These are phyloP conservation scores for Cremastobaeus sp. DNA, from an alignment of 2,888 invertebrate species.

Conservation along the genomic window DNA sequence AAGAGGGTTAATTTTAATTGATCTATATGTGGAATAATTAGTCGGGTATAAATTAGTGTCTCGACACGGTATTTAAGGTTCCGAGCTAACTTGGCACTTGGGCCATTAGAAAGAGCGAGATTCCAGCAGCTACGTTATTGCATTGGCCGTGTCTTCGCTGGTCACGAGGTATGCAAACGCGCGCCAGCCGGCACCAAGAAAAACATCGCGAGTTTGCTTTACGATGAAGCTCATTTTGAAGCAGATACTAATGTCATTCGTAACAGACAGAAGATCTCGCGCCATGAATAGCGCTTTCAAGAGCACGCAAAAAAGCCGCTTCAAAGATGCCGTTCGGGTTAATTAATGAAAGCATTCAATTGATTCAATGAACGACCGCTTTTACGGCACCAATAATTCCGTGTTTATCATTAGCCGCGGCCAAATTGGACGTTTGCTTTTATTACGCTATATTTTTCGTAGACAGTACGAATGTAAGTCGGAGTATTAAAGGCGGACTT, in stretches of 20 bases:
- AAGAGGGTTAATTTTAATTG: conserved; percentile 9
- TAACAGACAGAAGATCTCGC: conserved; percentile 30
- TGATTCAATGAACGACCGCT: conserved; percentile 14
- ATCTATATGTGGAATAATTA: conserved; percentile 26
- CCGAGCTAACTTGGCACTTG: conserved; percentile 8
- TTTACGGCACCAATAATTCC: conserved; percentile 19
- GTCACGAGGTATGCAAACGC: conserved; percentile 29
- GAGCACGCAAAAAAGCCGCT: conserved; percentile 14
- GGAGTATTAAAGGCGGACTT: not conserved
- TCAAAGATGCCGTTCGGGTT: conserved; percentile 8
- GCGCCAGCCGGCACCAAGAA: conserved; percentile 22
- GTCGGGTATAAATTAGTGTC: no score
- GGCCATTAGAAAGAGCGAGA: conserved; percentile 20
- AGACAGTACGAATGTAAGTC: not conserved
- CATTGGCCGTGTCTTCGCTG: conserved; percentile 3
- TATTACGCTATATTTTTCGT: not conserved
- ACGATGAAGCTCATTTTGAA: conserved; percentile 22
- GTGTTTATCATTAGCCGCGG: conserved; percentile 22
- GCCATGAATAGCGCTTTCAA: conserved; percentile 26
- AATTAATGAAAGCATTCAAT: conserved; percentile 36
- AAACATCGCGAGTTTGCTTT: conserved; percentile 26
- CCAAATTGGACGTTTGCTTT: conserved; percentile 28
- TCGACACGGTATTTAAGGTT: conserved; percentile 24
- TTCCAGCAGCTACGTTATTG: conserved; percentile 32
- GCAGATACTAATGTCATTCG: conserved; percentile 33